Conservation (phyloP, 2,113 vertebrate species). For the Cyphomyrus discorhynchus region DNA sequence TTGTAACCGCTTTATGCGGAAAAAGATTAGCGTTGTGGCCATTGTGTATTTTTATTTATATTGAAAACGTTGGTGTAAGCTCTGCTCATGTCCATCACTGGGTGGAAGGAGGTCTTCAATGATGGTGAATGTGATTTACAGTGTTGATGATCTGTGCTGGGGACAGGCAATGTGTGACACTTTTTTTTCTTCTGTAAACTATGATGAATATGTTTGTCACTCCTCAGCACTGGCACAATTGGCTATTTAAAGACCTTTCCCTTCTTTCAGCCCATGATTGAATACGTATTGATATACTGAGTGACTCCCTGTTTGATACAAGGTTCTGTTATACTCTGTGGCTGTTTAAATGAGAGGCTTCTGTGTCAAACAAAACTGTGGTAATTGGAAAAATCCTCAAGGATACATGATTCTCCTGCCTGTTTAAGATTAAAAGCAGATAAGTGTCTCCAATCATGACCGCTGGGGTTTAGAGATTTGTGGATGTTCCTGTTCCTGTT, state of each 20-base stretch:
- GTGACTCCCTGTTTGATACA: background rate
- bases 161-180: background rate
- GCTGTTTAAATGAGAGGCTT: background rate
- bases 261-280: background rate
- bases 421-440: background rate
- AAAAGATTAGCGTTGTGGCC: background rate
- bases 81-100: background rate
- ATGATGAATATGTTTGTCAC: background rate
- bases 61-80: background rate
- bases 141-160: background rate
- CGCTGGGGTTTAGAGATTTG: background rate
- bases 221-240: background rate
- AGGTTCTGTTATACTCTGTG: background rate
- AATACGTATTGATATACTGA: background rate
- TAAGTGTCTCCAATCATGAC: background rate
- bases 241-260: background rate
- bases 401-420: background rate
- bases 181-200: background rate
- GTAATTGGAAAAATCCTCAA: background rate
- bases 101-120: background rate
- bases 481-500: background rate
- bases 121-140: background rate
- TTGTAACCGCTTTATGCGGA: background rate
- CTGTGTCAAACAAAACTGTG: background rate
- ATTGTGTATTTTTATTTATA: background rate